Evolutionary conservation across 2,888 invertebrate genomes (phyloP).

Genomic region (Drosophila pseudotakahashii): DNA sequence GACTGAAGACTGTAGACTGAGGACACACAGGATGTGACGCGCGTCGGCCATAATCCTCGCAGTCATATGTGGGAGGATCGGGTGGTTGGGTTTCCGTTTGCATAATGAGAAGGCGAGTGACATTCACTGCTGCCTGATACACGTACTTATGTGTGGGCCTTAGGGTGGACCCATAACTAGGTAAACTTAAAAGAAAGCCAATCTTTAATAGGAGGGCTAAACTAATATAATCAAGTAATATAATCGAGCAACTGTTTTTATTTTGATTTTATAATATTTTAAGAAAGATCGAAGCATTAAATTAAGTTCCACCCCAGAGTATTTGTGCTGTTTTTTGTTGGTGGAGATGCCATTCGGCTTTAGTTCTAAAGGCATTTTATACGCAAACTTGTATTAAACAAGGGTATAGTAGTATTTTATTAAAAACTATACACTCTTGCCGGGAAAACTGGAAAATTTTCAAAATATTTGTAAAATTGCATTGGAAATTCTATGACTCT

Average conservation of each 20-base stretch:
- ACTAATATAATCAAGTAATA: no score
- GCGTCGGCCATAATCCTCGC: conserved; percentile 25
- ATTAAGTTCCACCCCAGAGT: neutral
- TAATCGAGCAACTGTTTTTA: no score
- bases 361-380: neutral
- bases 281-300: no score
- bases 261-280: neutral
- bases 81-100: conserved; percentile 22
- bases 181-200: neutral
- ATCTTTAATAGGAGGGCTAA: neutral
- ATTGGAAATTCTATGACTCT: neutral
- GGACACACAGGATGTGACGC: conserved; percentile 14
- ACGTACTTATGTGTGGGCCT: conserved; percentile 1
- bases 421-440: no score
- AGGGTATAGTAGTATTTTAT: no score
- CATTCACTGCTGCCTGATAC: conserved; percentile 19
- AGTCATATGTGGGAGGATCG: neutral
- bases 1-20: neutral
- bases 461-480: neutral
- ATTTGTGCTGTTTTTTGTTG: neutral
- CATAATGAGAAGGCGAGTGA: conserved; percentile 39
- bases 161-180: neutral
- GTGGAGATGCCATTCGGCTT: neutral
- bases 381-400: no score
- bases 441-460: no score